Evolutionary conservation across 2,113 vertebrate species (phyloP), one percentile per base, ranked within the genome.

Genomic region (Eidolon helvum): DNA sequence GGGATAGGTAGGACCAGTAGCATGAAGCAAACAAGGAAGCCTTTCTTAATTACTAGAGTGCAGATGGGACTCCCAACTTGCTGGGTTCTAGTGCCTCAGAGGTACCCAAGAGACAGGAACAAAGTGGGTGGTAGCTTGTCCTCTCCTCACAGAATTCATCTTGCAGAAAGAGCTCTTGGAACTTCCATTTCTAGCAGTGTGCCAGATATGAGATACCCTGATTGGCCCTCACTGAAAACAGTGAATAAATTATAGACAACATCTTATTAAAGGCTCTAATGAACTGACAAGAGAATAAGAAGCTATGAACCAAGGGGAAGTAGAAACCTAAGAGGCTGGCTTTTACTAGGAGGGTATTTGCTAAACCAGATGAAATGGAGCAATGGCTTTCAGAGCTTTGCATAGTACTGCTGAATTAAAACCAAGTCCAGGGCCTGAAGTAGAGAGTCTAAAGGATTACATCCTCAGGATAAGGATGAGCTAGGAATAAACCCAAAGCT

Each of bases 281-380:
- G 75, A 87, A n/a, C 87, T 95, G 40, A 63, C 0, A 30, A 84
- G 61, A 84, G n/a, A 90, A 71, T 82, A 92, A 82, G 68, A 93
- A 87, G 19, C 68, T 53, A 68, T n/a, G 48, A 87, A 74, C 18
- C 65, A 68, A 86, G 38, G 65, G 38, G 72, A 91, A 79, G 82
- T 61, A 84, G 80, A 87, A 91, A 61, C 57, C 40, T 45, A 79
- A 28, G 33, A 82, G 33, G 35, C 45, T 74, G 77, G 19, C 45
- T 93, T 66, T 74, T 68, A 61, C 21, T 7, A 53, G 48, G 50
- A 78, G 40, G 82, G 16, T 40, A 71, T 95, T 83, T 84, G 69
- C 57, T 66, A 84, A 93, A 65, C n/a, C 63, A 48, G 48, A 43
- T 77, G n/a, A 92, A 86, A 94, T 66, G 45, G 3, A 95, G 18